Percentiles rank a stretch among this genome's conserved stretches.
phyloP scores from a whole-genome alignment of 2,113 vertebrate genomes.

The Pseudorasbora parva region DNA sequence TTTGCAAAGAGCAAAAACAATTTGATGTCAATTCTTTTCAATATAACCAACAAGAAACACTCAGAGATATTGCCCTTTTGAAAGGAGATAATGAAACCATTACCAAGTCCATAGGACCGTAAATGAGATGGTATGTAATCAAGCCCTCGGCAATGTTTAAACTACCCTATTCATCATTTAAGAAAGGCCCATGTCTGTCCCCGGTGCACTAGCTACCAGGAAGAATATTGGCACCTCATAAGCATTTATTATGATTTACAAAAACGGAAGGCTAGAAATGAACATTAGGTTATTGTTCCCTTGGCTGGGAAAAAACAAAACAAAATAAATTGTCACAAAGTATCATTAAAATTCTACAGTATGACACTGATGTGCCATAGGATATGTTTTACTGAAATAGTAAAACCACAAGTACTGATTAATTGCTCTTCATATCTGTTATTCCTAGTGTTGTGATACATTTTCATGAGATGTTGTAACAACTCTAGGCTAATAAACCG shows the following conservation, averaged over 20 bases:
- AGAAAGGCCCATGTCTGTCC: slow-evolving; percentile 66
- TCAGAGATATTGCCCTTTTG: slow-evolving; percentile 65
- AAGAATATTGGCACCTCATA: slow-evolving; percentile 51
- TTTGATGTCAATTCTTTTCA: slow-evolving; percentile 51
- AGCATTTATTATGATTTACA: slow-evolving; percentile 64
- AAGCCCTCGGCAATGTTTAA: slow-evolving; percentile 76
- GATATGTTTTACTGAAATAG: slow-evolving; percentile 14
- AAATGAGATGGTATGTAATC: slow-evolving; percentile 82
- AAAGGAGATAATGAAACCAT: slow-evolving; percentile 82
- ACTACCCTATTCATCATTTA: slow-evolving; percentile 79
- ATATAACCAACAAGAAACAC: slow-evolving; percentile 52
- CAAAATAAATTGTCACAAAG: slow-evolving; percentile 22
- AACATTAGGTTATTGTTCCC: slow-evolving; percentile 46
- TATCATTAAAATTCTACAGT: slow-evolving; percentile 7
- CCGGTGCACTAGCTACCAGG: slow-evolving; percentile 60
- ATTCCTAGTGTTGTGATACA: not conserved
- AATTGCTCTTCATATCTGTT: slow-evolving; percentile 28
- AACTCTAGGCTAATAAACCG: slow-evolving; percentile 13
- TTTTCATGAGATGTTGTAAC: slow-evolving; percentile 12
- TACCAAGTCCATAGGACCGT: slow-evolving; percentile 76
- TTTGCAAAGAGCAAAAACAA: slow-evolving; percentile 5
- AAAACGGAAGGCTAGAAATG: slow-evolving; percentile 32
- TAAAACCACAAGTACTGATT: slow-evolving; percentile 33
- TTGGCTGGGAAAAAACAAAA: slow-evolving; percentile 19
- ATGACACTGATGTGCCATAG: slow-evolving; percentile 19